A percentile compares a stretch with the other conserved stretches of the same genome.
Conservation (phyloP, 2,797 vertebrate genomes). For the Sebastes oblongus region DNA sequence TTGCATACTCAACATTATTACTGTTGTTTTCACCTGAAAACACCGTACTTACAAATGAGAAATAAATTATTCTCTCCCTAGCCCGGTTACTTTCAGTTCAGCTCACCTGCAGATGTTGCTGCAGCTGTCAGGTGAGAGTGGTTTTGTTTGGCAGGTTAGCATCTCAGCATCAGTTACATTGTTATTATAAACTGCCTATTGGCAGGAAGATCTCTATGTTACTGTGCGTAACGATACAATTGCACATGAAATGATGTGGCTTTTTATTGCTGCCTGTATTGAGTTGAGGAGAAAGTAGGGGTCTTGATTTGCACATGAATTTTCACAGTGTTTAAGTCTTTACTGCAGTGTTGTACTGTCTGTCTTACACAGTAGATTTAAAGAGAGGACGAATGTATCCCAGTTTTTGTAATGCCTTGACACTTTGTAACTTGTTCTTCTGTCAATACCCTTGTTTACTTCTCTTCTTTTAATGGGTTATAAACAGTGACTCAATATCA, state of each 20-base stretch:
- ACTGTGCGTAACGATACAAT: neutral
- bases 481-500: constrained; percentile 12
- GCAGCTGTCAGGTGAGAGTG: neutral
- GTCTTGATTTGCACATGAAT: neutral
- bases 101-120: neutral
- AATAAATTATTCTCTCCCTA: neutral
- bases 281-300: neutral
- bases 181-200: neutral
- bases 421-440: neutral
- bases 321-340: neutral
- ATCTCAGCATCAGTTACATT: neutral
- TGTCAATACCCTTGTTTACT: constrained; percentile 14
- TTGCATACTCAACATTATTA: neutral
- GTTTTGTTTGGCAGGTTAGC: neutral
- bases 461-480: constrained; percentile 27
- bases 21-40: neutral
- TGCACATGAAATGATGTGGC: neutral
- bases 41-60: neutral
- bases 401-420: neutral
- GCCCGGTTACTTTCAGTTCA: neutral
- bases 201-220: neutral
- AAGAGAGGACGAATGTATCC: neutral
- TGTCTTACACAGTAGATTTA: neutral
- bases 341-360: neutral
- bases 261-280: neutral